Conservation (phyloP, 2,888 invertebrate species). For the Agrilus mali region DNA sequence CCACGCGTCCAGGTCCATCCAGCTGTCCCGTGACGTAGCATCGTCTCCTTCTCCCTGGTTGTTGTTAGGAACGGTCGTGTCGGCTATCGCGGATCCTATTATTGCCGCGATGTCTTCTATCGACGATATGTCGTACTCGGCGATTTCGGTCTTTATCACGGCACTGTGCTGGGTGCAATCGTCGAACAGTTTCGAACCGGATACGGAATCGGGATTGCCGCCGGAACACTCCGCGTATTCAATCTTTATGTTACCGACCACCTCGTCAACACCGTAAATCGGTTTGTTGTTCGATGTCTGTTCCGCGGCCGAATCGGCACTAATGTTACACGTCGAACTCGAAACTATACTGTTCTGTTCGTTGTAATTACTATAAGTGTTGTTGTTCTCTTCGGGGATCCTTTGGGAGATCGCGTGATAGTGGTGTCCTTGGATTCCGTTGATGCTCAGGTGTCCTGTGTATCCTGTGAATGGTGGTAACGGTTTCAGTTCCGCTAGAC, state of each 20-base stretch:
- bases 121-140: constrained; percentile 54
- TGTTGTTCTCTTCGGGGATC: constrained; percentile 63
- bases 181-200: constrained; percentile 36
- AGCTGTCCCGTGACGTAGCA: constrained; percentile 63
- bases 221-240: constrained; percentile 32
- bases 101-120: constrained; percentile 78
- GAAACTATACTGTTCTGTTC: constrained; percentile 60
- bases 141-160: constrained; percentile 42
- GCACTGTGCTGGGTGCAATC: constrained; percentile 40
- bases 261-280: constrained; percentile 39
- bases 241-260: constrained; percentile 23
- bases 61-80: constrained; percentile 72
- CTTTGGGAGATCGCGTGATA: constrained; percentile 74
- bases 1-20: constrained; percentile 84
- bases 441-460: constrained; percentile 75
- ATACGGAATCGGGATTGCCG: constrained; percentile 43
- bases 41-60: constrained; percentile 49
- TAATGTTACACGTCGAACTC: constrained; percentile 53
- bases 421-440: constrained; percentile 78
- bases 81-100: constrained; percentile 80
- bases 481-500: constrained; percentile 71
- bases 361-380: constrained; percentile 38
- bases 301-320: constrained; percentile 44
- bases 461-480: constrained; percentile 79
- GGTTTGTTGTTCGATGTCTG: constrained; percentile 30